These are phyloP conservation scores for Denticeps clupeoides DNA, from an alignment of 2,797 vertebrate species.

Conservation along the genomic window DNA sequence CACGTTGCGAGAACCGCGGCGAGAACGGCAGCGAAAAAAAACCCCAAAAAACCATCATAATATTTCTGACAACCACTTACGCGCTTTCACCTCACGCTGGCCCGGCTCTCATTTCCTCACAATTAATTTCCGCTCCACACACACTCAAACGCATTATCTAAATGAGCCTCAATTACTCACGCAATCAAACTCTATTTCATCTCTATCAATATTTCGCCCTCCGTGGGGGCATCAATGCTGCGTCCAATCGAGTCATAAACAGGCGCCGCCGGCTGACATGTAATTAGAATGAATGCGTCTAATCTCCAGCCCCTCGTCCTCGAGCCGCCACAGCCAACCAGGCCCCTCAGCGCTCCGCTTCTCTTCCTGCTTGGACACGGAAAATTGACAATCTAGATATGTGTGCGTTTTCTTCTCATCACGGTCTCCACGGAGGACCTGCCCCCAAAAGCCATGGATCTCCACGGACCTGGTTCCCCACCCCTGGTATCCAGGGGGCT, in stretches of 20 bases:
- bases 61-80: slow-evolving; percentile 8
- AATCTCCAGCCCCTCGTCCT: slow-evolving; percentile 5
- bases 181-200: slow-evolving; percentile 44
- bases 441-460: no score
- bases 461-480: no score
- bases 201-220: slow-evolving; percentile 39
- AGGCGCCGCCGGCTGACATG: slow-evolving; percentile 34
- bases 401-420: slow-evolving; percentile 13
- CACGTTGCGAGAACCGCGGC: no score
- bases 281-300: slow-evolving; percentile 38
- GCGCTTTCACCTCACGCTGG: slow-evolving; percentile 10
- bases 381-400: slow-evolving; percentile 7
- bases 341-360: no score
- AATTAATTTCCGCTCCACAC: slow-evolving; percentile 24
- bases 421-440: no score
- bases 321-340: no score
- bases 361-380: slow-evolving; percentile 1
- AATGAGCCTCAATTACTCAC: slow-evolving; percentile 46
- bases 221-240: slow-evolving; percentile 23
- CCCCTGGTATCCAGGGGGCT: no score
- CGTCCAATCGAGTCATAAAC: slow-evolving; percentile 34
- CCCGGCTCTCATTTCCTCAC: slow-evolving; percentile 28
- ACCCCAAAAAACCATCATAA: no score
- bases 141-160: slow-evolving; percentile 38
- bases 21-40: neutral